Percentiles rank a stretch among this genome's conserved stretches.
Evolutionary conservation across 2,888 invertebrate species (phyloP).

Genomic region (Lasioglossum malachurum): DNA sequence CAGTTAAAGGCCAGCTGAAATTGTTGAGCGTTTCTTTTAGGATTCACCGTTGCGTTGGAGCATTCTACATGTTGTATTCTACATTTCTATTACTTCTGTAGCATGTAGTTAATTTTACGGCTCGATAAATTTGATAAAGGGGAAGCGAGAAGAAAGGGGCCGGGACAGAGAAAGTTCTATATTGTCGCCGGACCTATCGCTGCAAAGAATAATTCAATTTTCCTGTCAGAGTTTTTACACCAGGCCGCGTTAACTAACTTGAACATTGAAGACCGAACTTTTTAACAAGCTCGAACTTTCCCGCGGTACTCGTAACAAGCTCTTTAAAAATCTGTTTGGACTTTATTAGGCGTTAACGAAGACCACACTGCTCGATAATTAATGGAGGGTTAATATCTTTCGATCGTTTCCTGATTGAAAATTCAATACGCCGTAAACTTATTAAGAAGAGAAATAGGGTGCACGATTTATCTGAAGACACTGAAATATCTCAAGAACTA

Average conservation of each 20-base stretch:
- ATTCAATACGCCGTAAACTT: not conserved
- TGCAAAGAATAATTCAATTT: conserved; percentile 21
- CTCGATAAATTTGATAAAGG: not conserved
- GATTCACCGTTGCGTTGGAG: too few relatives aligned
- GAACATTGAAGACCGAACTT: conserved; percentile 20
- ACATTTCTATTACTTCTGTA: not conserved
- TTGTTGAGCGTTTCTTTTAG: not conserved
- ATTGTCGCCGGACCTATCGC: not conserved
- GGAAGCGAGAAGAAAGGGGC: not conserved
- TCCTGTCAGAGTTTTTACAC: conserved; percentile 15
- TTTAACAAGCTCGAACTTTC: conserved; percentile 22
- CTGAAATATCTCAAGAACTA: too few relatives aligned
- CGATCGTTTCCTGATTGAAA: not conserved
- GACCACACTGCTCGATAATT: conserved; percentile 1
- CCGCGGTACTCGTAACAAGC: not conserved
- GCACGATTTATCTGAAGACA: too few relatives aligned
- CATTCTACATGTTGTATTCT: not conserved
- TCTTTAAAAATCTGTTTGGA: conserved; percentile 21
- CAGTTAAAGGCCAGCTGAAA: not conserved
- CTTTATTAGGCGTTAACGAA: conserved; percentile 21
- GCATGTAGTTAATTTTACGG: not conserved
- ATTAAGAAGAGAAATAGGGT: too few relatives aligned
- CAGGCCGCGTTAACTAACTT: not conserved
- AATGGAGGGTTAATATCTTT: not conserved
- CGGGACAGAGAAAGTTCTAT: not conserved